These are phyloP conservation scores for Hippoglossus stenolepis DNA, from an alignment of 2,113 vertebrate genomes.

Conservation along the genomic window DNA sequence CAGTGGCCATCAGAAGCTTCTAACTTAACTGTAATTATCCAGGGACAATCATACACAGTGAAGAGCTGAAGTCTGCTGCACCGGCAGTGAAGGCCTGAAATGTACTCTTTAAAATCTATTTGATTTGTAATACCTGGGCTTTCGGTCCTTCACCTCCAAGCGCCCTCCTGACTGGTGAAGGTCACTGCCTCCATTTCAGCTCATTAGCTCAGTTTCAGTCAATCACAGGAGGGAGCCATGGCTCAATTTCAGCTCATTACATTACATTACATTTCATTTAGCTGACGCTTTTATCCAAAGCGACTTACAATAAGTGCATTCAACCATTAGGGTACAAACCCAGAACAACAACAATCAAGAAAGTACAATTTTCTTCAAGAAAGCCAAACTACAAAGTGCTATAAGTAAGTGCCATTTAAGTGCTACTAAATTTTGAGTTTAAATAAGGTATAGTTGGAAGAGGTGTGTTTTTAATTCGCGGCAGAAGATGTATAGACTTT, in stretches of 20 bases:
- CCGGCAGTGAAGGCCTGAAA: not conserved
- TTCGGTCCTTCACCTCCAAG: not conserved
- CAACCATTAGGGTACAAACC: too few species aligned
- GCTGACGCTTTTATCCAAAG: too few species aligned
- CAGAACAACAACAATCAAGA: too few species aligned
- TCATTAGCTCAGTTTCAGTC: conserved; percentile 28
- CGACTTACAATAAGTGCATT: too few species aligned
- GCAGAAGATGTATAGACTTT: too few species aligned
- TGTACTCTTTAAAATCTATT: conserved; percentile 10
- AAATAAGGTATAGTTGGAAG: too few species aligned
- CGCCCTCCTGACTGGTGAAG: not conserved
- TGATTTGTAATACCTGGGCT: not conserved
- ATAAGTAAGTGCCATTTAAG: too few species aligned
- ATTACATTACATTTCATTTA: too few species aligned
- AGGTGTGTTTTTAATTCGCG: too few species aligned
- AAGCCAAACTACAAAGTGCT: too few species aligned
- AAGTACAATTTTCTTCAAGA: too few species aligned
- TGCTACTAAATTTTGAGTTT: too few species aligned
- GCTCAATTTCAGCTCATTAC: conserved; percentile 1
- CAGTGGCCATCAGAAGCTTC: conserved; percentile 22
- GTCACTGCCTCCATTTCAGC: conserved; percentile 19
- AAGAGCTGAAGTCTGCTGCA: not conserved
- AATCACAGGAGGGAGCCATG: not conserved
- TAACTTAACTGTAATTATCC: not conserved
- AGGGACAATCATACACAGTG: conserved; percentile 1